Percentiles rank a stretch among this genome's conserved stretches.
phyloP scores from a whole-genome alignment of 2,113 vertebrate species.

The Chaenocephalus aceratus region DNA sequence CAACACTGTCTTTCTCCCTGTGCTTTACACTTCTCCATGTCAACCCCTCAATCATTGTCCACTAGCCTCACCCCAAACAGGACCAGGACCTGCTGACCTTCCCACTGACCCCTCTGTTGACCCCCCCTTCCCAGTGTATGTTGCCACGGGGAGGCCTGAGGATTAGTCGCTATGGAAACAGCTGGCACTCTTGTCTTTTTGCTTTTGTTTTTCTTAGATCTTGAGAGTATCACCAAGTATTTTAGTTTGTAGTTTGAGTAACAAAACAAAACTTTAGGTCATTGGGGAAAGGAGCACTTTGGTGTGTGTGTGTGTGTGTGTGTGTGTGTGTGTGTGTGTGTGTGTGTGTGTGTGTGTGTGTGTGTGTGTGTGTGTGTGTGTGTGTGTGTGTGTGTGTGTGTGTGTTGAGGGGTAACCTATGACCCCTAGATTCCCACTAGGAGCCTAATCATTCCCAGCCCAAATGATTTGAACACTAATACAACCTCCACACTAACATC shows the following conservation, averaged over 20 bases:
- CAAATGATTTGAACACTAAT: constrained; percentile 75
- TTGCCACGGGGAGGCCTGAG: constrained; percentile 50
- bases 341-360: constrained; percentile 27
- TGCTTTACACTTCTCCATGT: constrained; percentile 32
- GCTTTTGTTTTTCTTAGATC: constrained; percentile 60
- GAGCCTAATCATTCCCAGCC: constrained; percentile 76
- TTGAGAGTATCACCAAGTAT: constrained; percentile 40
- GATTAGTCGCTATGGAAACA: constrained; percentile 84
- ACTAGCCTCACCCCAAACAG: constrained; percentile 42
- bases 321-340: constrained; percentile 20
- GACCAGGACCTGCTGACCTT: constrained; percentile 64
- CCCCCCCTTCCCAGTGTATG: constrained; percentile 66
- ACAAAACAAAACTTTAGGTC: too few species aligned
- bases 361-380: neutral
- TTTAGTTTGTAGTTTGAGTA: constrained; percentile 41
- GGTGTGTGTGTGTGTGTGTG: constrained; percentile 13
- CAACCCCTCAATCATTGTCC: constrained; percentile 45
- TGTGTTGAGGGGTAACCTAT: constrained; percentile 56
- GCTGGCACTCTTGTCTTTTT: constrained; percentile 59
- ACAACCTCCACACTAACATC: constrained; percentile 12
- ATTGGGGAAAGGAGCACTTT: too few species aligned
- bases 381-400: constrained; percentile 22
- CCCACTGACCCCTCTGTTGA: constrained; percentile 64
- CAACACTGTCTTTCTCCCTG: neutral
- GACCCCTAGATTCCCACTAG: constrained; percentile 67